A percentile compares a stretch with the other conserved stretches of the same genome.
These are phyloP conservation scores for Palythoa grandiflora DNA, from an alignment of 92 coral and sea anemone species.

Conservation along the genomic window DNA sequence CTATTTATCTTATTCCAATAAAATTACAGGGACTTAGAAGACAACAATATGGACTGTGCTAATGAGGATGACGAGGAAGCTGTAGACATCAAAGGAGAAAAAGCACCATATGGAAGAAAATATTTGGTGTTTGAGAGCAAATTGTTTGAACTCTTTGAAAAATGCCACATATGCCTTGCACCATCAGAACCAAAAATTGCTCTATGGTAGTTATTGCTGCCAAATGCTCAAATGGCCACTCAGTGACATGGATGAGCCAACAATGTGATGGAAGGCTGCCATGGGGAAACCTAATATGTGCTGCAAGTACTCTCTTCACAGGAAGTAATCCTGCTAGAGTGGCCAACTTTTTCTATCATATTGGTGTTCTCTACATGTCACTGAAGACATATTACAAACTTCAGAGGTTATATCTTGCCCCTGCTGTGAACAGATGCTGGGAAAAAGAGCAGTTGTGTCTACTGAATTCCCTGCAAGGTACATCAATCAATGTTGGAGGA, in stretches of 20 bases:
- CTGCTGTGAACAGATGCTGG: slow-evolving; percentile 54
- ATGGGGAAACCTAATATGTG: slow-evolving; percentile 59
- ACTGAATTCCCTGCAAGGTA: slow-evolving; percentile 47
- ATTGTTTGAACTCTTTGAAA: slow-evolving; percentile 52
- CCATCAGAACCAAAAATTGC: slow-evolving; percentile 26
- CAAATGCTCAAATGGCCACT: slow-evolving; percentile 54
- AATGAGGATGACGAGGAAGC: slow-evolving; percentile 48
- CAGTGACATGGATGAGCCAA: slow-evolving; percentile 41
- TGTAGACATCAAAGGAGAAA: slow-evolving; percentile 31
- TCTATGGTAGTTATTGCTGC: slow-evolving; percentile 47
- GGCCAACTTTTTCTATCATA: too few species aligned
- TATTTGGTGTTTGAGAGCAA: slow-evolving; percentile 55
- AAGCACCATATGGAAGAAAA: slow-evolving; percentile 47
- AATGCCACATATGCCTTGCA: slow-evolving; percentile 47
- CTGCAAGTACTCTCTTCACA: slow-evolving; percentile 52
- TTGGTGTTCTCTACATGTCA: too few species aligned
- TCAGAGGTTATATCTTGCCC: slow-evolving; percentile 54
- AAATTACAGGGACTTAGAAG: slow-evolving; percentile 31
- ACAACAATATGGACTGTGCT: background rate
- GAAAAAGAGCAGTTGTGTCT: slow-evolving; percentile 49
- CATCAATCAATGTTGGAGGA: slow-evolving; percentile 54
- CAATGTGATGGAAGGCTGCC: slow-evolving; percentile 52
- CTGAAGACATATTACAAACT: too few species aligned
- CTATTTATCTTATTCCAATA: background rate
- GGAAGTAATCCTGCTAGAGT: slow-evolving; percentile 52